Evolutionary conservation across 2,113 vertebrate species (phyloP).

Genomic region (Todiramphus saurophagus): DNA sequence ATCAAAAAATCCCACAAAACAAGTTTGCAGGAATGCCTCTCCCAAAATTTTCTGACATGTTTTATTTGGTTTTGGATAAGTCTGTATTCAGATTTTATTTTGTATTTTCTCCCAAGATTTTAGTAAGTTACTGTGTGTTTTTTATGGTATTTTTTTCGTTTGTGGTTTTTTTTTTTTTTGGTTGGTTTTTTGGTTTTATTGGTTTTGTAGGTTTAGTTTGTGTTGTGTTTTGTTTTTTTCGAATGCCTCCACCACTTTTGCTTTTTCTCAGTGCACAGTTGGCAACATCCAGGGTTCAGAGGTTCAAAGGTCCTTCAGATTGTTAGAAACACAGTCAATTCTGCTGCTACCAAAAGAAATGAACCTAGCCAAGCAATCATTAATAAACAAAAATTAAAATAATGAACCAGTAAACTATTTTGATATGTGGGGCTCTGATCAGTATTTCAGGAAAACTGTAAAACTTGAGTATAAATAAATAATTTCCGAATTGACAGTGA

Average conservation of each 20-base stretch:
- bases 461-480: neutral
- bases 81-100: neutral
- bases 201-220: neutral
- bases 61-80: neutral
- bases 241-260: neutral
- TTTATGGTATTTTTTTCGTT: neutral
- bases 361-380: neutral
- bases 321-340: neutral
- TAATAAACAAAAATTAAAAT: neutral
- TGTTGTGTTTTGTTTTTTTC: neutral
- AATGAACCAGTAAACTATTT: neutral
- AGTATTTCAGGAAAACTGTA: neutral
- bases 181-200: neutral
- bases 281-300: neutral
- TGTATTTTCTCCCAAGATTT: neutral
- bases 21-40: neutral
- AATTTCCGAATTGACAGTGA: neutral
- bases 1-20: neutral
- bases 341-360: neutral
- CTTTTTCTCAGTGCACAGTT: neutral
- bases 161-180: neutral
- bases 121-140: neutral
- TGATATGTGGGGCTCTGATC: neutral
- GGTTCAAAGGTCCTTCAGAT: neutral
- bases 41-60: neutral